Conservation (phyloP, 1,140 invertebrate genomes). For the Pseudachorutes palmiensis region DNA sequence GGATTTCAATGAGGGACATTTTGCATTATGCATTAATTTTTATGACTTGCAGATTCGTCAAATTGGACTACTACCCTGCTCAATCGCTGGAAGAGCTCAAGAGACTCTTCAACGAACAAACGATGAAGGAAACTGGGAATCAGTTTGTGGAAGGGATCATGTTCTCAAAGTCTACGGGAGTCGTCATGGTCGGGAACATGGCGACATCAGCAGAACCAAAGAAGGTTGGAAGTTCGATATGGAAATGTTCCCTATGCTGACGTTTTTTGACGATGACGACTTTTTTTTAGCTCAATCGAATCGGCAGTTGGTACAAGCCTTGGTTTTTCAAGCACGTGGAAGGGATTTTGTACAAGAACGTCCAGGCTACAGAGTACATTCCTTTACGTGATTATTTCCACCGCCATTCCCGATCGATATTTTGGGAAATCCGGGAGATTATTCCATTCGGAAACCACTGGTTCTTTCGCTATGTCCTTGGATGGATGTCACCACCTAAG, state of each 20-base stretch:
- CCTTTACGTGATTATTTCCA: slow-evolving; percentile 70
- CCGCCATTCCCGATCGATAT: slow-evolving; percentile 59
- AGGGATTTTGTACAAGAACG: slow-evolving; percentile 42
- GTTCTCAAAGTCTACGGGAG: slow-evolving; percentile 55
- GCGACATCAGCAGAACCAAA: slow-evolving; percentile 49
- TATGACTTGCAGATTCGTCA: slow-evolving; percentile 53
- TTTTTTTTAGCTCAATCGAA: slow-evolving; percentile 54
- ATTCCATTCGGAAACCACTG: slow-evolving; percentile 74
- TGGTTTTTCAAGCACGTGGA: slow-evolving; percentile 78
- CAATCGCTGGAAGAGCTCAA: slow-evolving; percentile 48
- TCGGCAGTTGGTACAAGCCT: slow-evolving; percentile 69
- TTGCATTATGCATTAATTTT: background rate
- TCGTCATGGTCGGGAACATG: slow-evolving; percentile 68
- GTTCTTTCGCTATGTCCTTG: slow-evolving; percentile 63
- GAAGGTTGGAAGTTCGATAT: slow-evolving; percentile 47
- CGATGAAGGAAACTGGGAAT: slow-evolving; percentile 49
- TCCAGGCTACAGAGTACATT: slow-evolving; percentile 57
- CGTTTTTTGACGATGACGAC: background rate
- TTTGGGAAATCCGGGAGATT: slow-evolving; percentile 57
- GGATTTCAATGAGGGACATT: background rate
- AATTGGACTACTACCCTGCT: slow-evolving; percentile 61
- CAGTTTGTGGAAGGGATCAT: slow-evolving; percentile 69
- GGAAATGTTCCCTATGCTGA: background rate
- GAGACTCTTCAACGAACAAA: slow-evolving; percentile 48
- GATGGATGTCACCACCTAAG: slow-evolving; percentile 62